phyloP scores from a whole-genome alignment of 2,113 vertebrate genomes.

The Trinectes maculatus region DNA sequence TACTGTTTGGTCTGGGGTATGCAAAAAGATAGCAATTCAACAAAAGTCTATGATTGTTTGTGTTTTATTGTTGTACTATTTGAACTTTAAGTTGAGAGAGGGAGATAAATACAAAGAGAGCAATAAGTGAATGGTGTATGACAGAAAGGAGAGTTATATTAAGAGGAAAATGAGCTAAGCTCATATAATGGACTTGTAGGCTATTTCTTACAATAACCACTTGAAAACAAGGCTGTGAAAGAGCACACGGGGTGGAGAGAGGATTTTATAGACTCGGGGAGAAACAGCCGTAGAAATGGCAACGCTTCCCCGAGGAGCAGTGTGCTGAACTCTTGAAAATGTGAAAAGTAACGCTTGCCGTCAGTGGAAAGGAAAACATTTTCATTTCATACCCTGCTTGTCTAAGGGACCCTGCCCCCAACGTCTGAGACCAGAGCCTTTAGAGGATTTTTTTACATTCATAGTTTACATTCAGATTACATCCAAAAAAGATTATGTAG shows the following conservation, averaged over 20 bases:
- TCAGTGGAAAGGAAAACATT: conserved; percentile 62
- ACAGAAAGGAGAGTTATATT: not conserved
- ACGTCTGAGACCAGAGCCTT: conserved; percentile 24
- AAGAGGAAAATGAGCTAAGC: conserved; percentile 7
- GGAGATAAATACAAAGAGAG: not conserved
- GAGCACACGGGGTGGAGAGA: not conserved
- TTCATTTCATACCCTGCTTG: conserved; percentile 64
- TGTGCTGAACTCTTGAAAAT: conserved; percentile 45
- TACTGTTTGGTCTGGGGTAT: conserved; percentile 26
- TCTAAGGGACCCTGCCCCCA: conserved; percentile 41
- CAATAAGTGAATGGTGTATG: conserved; percentile 16
- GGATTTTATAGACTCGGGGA: conserved; percentile 48
- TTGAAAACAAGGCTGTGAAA: conserved; percentile 30
- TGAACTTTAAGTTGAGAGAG: conserved; percentile 4
- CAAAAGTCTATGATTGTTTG: not conserved
- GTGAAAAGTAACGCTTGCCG: conserved; percentile 33
- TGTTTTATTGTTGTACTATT: conserved; percentile 20
- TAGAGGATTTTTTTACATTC: too few species aligned
- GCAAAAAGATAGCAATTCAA: not conserved
- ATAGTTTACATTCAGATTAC: too few species aligned
- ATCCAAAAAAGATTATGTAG: too few species aligned
- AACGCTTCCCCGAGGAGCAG: conserved; percentile 35
- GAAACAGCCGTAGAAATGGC: conserved; percentile 37
- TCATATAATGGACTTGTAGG: not conserved
- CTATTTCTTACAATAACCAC: conserved; percentile 16